phyloP scores from a whole-genome alignment of 2,888 invertebrate species.

The Salpingus planirostris region DNA sequence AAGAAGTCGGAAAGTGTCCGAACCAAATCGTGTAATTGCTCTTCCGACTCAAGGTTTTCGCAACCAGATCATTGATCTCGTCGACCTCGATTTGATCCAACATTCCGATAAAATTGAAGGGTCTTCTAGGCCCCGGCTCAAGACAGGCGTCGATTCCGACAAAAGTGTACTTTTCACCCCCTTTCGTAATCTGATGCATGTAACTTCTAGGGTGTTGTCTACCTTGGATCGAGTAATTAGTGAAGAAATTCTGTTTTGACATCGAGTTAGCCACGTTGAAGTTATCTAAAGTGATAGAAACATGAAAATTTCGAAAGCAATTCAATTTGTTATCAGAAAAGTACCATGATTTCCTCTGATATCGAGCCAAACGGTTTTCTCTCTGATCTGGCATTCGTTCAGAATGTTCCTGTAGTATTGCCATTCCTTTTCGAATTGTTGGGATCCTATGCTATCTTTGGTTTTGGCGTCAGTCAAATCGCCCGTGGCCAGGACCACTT shows the following conservation, averaged over 20 bases:
- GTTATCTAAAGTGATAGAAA: constrained; percentile 63
- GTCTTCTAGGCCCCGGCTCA: constrained; percentile 75
- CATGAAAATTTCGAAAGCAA: not conserved
- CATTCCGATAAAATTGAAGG: constrained; percentile 85
- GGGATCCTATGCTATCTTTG: constrained; percentile 67
- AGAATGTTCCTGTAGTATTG: constrained; percentile 63
- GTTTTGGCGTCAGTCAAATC: constrained; percentile 86
- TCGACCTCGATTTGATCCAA: constrained; percentile 51
- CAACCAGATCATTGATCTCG: constrained; percentile 48
- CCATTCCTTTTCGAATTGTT: constrained; percentile 79
- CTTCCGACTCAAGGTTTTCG: constrained; percentile 44
- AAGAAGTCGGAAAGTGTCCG: constrained; percentile 88
- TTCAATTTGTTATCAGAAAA: not conserved
- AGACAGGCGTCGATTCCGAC: constrained; percentile 81
- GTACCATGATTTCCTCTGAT: constrained; percentile 83
- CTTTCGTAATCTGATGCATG: constrained; percentile 50
- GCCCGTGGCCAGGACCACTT: constrained; percentile 73
- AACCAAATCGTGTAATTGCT: constrained; percentile 67
- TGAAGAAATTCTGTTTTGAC: constrained; percentile 66
- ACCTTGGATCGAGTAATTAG: constrained; percentile 74
- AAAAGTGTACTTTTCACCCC: constrained; percentile 64
- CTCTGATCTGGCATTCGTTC: constrained; percentile 53
- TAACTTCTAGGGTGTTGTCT: constrained; percentile 61
- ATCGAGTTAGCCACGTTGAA: constrained; percentile 68
- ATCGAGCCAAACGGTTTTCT: constrained; percentile 76